Evolutionary conservation across 2,113 vertebrate genomes (phyloP), one percentile per base, ranked within the genome.

Genomic region (Anoura caudifer): DNA sequence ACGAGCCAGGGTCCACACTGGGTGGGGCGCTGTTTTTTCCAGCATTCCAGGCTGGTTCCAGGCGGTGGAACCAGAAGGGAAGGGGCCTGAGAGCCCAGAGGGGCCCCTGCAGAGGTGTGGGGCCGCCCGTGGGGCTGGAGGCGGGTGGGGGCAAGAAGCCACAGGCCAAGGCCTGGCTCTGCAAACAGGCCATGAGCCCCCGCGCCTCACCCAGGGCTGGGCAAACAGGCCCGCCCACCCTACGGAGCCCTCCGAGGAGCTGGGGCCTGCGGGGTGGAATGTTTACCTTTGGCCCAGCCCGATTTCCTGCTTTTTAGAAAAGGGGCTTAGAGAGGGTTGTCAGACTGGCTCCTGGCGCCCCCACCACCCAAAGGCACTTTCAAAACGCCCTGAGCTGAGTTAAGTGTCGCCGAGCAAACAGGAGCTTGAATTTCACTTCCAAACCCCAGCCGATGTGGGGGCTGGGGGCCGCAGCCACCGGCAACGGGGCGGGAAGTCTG

Each of bases 271-370:
- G 36, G 92, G 80, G 67, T 95, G 96, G 96, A 91, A 95, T 97
- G 97, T 97, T 97, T 97, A 89, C 90, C 96, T 95, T 96, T 33
- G 70, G 94, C 92, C 97, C 83, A 54, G 45, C 86, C 91, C 83
- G 13, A 50, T 84, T 97, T 93, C 93, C 97, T 97, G 96, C 97
- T 83, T 95, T 52, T 75, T 36, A 95, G 95, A 76, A 80, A 90
- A 95, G 87, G 87, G 87, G 94, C 95, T 96, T 81, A 92, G 43
- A 76, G 85, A 50, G 82, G 61, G 70, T 9, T 36, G 76, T 15
- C n/a, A 67, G 93, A 65, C 90, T 61, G 94, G 93, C 89, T 90
- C 84, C 16, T 0, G 22, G 89, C 6, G 14, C 86, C 90, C 81
- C 96, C 52, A 4, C 93, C 92, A 87, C 93, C 93, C 95, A 94